Evolutionary conservation across 1,140 invertebrate species (phyloP).

Genomic region (Rhynchophorus ferrugineus): DNA sequence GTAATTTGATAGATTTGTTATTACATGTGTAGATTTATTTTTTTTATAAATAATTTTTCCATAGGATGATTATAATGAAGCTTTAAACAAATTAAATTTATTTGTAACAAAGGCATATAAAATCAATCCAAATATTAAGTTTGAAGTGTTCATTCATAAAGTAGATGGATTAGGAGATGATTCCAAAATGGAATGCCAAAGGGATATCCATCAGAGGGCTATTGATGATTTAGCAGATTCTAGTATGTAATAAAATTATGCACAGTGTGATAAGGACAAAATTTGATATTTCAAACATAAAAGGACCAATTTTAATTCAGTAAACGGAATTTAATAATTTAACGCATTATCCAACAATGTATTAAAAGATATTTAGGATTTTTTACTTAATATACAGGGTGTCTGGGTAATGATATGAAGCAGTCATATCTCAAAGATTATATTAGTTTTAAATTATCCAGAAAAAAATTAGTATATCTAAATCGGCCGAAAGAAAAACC

Average conservation of each 20-base stretch:
- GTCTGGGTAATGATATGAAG: no score
- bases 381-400: no score
- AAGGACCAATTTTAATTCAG: no score
- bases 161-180: slow-evolving; percentile 98
- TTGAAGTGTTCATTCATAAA: slow-evolving; percentile 99
- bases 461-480: no score
- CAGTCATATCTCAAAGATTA: no score
- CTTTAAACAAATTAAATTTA: slow-evolving; percentile 82
- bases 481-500: no score
- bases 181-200: slow-evolving; percentile 96
- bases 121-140: slow-evolving; percentile 93
- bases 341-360: no score
- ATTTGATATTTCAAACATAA: no score
- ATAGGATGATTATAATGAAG: slow-evolving; percentile 94
- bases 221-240: slow-evolving; percentile 90
- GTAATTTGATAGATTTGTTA: slow-evolving; percentile 43
- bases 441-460: no score
- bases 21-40: slow-evolving; percentile 1
- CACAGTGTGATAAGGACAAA: background rate
- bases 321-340: no score
- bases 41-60: slow-evolving; percentile 25
- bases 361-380: no score
- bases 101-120: slow-evolving; percentile 94
- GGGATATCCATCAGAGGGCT: slow-evolving; percentile 95
- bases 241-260: slow-evolving; percentile 44